Evolutionary conservation across 1,140 invertebrate species (phyloP).

Genomic region (Cecropterus lyciades): DNA sequence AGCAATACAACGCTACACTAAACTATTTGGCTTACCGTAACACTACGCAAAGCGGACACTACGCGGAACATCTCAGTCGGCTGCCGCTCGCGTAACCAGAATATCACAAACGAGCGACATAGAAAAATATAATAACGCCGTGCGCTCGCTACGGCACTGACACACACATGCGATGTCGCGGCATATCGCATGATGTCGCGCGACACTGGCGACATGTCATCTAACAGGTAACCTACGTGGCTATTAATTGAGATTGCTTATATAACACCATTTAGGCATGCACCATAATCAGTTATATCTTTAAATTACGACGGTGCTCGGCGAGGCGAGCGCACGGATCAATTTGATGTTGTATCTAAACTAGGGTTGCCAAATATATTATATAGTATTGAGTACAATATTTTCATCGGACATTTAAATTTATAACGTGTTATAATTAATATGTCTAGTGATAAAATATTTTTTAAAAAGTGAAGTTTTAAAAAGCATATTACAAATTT

Average conservation of each 20-base stretch:
- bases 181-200: not conserved
- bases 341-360: constrained; percentile 41
- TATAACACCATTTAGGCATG: constrained; percentile 24
- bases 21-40: constrained; percentile 51
- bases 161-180: not conserved
- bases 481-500: too few relatives aligned
- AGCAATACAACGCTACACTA: constrained; percentile 57
- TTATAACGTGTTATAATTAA: too few relatives aligned
- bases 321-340: constrained; percentile 34
- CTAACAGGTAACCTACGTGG: constrained; percentile 21
- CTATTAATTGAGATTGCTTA: constrained; percentile 29
- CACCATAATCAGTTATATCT: constrained; percentile 7
- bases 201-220: constrained; percentile 11
- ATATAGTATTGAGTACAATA: not conserved
- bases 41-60: constrained; percentile 49
- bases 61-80: constrained; percentile 32
- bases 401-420: too few relatives aligned
- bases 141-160: constrained; percentile 14
- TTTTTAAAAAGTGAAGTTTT: too few relatives aligned
- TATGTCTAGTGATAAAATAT: too few relatives aligned
- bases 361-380: constrained; percentile 16
- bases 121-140: constrained; percentile 69
- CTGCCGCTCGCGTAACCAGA: constrained; percentile 31
- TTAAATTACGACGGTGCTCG: not conserved
- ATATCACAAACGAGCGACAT: constrained; percentile 63